A percentile compares a stretch with the other conserved stretches of the same genome.
Evolutionary conservation across 2,888 invertebrate species (phyloP).

Genomic region (Synanthedon vespiformis): DNA sequence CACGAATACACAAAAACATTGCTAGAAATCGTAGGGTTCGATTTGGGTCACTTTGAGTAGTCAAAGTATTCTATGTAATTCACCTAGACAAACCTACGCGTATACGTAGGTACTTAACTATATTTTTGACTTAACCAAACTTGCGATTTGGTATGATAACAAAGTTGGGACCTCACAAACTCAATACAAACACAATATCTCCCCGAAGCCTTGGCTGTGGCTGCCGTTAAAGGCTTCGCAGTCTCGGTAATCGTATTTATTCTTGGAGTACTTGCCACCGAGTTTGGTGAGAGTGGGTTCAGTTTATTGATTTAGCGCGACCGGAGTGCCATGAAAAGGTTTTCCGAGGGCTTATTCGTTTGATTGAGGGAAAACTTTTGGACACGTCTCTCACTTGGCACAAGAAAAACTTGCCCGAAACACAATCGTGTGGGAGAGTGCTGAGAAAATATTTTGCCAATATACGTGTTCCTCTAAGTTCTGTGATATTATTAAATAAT

Average conservation of each 20-base stretch:
- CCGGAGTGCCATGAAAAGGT: slow-evolving; percentile 31
- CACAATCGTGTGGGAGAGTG: slow-evolving; percentile 1
- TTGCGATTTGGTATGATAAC: no score
- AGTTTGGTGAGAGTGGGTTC: slow-evolving; percentile 33
- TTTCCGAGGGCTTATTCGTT: slow-evolving; percentile 16
- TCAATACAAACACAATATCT: neutral
- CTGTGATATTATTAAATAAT: neutral
- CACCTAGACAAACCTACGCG: no score
- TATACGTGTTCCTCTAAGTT: neutral
- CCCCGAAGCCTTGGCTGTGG: neutral
- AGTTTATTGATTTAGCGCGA: slow-evolving; percentile 42
- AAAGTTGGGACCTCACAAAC: neutral
- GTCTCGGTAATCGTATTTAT: neutral
- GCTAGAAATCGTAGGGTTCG: no score
- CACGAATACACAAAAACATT: no score
- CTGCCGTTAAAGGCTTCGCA: neutral
- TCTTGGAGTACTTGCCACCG: slow-evolving; percentile 9
- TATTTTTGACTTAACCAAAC: no score
- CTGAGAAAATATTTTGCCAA: neutral
- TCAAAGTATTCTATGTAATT: no score
- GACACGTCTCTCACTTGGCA: neutral
- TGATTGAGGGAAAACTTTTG: neutral
- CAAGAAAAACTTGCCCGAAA: slow-evolving; percentile 2
- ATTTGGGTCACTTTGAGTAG: no score
- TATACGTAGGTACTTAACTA: no score